Evolutionary conservation across 2,113 vertebrate species (phyloP).

Genomic region (Taxidea taxus): DNA sequence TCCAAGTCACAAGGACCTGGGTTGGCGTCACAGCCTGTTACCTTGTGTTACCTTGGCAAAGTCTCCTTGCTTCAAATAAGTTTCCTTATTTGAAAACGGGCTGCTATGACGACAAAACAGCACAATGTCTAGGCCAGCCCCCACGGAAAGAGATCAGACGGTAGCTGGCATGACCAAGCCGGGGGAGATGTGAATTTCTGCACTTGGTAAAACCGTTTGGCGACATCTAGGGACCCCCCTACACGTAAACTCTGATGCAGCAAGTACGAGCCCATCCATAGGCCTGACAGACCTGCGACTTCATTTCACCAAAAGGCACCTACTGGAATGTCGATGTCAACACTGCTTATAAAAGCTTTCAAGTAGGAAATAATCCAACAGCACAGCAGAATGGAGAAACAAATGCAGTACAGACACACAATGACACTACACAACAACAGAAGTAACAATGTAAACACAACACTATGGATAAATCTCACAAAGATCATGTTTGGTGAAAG

Average conservation of each 20-base stretch:
- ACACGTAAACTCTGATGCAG: accelerated
- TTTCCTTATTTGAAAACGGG: neutral
- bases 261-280: accelerated
- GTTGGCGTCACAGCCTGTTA: neutral
- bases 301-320: neutral
- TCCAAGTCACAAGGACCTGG: neutral
- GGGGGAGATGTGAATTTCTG: neutral
- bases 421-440: neutral
- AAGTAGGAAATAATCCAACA: neutral
- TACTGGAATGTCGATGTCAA: neutral
- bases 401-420: neutral
- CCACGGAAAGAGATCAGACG: neutral
- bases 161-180: neutral
- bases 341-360: neutral
- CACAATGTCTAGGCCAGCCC: neutral
- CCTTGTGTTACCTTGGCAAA: neutral
- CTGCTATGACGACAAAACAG: neutral
- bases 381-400: neutral
- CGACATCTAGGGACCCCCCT: neutral
- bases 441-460: neutral
- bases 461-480: neutral
- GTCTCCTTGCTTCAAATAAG: neutral
- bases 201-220: neutral
- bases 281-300: neutral
- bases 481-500: neutral